Percentiles rank a stretch among this genome's conserved stretches.
phyloP scores from a whole-genome alignment of 2,797 vertebrate species.

The Platalea minor region DNA sequence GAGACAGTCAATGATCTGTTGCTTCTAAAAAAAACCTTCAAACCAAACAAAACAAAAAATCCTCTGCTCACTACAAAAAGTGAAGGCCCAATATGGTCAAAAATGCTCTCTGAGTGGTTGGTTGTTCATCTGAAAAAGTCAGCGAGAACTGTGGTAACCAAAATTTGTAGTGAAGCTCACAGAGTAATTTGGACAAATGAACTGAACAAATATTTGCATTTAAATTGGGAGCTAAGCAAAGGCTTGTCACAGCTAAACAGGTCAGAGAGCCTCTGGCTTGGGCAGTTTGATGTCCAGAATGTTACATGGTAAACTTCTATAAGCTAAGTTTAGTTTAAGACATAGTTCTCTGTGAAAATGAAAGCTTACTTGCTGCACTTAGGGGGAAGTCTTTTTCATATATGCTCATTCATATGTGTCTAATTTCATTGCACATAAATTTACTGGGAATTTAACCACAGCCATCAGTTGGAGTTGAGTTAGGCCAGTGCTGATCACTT shows the following conservation, averaged over 20 bases:
- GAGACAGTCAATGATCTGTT: neutral
- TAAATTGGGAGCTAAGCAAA: neutral
- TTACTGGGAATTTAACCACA: neutral
- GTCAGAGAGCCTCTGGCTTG: neutral
- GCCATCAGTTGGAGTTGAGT: neutral
- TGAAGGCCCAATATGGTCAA: neutral
- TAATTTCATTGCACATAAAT: neutral
- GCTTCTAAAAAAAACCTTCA: neutral
- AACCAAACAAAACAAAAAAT: neutral
- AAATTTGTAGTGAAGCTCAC: neutral
- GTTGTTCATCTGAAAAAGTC: neutral
- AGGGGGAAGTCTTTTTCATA: neutral
- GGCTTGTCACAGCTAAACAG: neutral
- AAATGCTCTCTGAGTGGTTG: neutral
- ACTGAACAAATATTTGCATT: neutral
- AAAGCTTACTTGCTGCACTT: neutral
- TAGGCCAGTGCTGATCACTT: neutral
- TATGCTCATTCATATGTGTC: neutral
- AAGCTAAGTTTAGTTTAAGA: neutral
- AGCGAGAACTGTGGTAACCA: too few relatives aligned
- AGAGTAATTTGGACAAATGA: neutral
- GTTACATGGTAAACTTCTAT: neutral
- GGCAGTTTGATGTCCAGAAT: neutral
- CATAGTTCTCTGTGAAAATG: neutral
- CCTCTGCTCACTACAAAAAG: neutral